phyloP scores from a whole-genome alignment of 2,113 vertebrate genomes.

The Tragelaphus imberbis region DNA sequence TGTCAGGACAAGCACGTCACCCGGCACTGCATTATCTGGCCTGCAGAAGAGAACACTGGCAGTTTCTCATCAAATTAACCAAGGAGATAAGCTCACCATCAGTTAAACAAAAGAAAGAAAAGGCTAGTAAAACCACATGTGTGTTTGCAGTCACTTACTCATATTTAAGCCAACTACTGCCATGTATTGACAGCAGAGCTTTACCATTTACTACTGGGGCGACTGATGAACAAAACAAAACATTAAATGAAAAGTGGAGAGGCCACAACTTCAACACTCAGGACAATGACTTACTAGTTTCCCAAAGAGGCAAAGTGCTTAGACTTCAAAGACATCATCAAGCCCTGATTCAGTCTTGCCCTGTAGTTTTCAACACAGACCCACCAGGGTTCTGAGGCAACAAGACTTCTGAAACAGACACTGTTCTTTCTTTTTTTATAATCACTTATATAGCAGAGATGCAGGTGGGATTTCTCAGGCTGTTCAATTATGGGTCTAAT shows the following conservation, averaged over 20 bases:
- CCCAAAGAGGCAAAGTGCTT: neutral
- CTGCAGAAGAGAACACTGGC: conserved; percentile 78
- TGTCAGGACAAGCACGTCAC: conserved; percentile 96
- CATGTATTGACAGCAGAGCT: neutral
- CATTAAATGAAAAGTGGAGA: neutral
- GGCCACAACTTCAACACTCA: too few relatives aligned
- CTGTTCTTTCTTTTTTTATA: neutral
- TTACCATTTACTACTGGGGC: neutral
- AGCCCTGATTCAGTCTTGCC: neutral
- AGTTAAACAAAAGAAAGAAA: neutral
- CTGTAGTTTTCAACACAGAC: neutral
- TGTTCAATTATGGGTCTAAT: neutral
- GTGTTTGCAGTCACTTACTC: conserved; percentile 18
- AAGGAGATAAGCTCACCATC: neutral
- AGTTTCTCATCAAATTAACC: neutral
- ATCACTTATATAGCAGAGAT: neutral
- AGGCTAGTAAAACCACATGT: neutral
- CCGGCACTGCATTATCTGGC: conserved; percentile 98
- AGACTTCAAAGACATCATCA: too few relatives aligned
- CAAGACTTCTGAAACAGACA: neutral
- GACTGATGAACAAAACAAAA: neutral
- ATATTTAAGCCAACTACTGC: neutral
- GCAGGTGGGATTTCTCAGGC: neutral
- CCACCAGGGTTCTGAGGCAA: neutral
- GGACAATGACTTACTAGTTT: neutral